Evolutionary conservation across 35 echinoderm and acorn worm species (phyloP), one percentile per base, ranked within the genome.

Genomic region (Stichopus chloronotus): DNA sequence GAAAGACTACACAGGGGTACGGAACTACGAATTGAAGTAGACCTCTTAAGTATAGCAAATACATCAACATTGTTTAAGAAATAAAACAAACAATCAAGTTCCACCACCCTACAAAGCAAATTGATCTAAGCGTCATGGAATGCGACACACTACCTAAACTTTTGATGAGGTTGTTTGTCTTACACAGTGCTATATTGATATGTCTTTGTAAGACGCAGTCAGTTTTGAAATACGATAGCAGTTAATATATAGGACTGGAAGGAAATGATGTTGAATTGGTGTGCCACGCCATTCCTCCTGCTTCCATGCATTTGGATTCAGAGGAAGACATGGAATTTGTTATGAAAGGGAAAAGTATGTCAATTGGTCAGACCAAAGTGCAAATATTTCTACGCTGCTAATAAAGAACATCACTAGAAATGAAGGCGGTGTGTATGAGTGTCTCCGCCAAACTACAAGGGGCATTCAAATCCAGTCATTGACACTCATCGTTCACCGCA

Each of bases 371-470:
- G 6, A 72, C 10, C 5, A 13, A 72, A 23, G 68, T 19, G 17
- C 0, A 6, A 72, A 72, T 72, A 5, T 19, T 72, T n/a, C 16
- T 72, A 16, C 68, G 21, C 17, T 74, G 22, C 69, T 74, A 20
- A n/a, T 74, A 74, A 74, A n/a, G 69, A 74, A 74, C 19, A 74
- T 74, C 7, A 20, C 69, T 74, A 74, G 69, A 24, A 74, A 74
- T 19, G 69, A 74, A 74, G 69, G 4, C 2, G 4, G 69, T 24
- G 0, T 1, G 0, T 74, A 74, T 74, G 6, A 14, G 2, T 74
- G 69, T n/a, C 8, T 74, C 19, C 69, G n/a, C n/a, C n/a, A n/a
- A 43, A 43, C 30, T 43, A 43, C 30, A 43, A 2, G 69, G 22
- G n/a, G 5, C 69, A 74, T 24, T 74, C 7, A 74, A 21, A 74